Conservation (phyloP, 2,113 vertebrate genomes). For the Pelecanoides urinatrix region DNA sequence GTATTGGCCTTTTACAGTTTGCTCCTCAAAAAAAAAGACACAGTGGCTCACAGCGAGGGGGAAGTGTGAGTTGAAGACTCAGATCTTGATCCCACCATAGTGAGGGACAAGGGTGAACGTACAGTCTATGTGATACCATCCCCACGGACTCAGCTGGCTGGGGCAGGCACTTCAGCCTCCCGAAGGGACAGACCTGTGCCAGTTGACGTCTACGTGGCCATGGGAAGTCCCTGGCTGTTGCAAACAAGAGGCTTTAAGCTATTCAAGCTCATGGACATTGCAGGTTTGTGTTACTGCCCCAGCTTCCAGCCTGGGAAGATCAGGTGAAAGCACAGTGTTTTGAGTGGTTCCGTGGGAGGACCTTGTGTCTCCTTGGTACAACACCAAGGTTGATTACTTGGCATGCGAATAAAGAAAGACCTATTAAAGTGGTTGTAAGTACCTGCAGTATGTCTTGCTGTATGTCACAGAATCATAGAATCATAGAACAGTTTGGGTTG, state of each 20-base stretch:
- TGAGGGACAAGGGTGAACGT: not conserved
- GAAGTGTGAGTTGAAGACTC: not conserved
- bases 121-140: accelerated
- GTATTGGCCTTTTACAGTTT: not conserved
- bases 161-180: not conserved
- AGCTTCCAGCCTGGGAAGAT: not conserved
- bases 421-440: not conserved
- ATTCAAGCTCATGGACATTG: not conserved
- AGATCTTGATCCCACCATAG: not conserved
- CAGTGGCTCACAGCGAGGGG: not conserved
- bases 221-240: no score
- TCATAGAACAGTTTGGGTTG: not conserved
- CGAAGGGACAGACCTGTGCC: not conserved
- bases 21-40: not conserved
- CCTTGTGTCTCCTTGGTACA: not conserved
- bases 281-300: not conserved
- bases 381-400: not conserved
- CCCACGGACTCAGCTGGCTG: not conserved
- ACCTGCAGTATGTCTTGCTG: not conserved
- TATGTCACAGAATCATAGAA: not conserved
- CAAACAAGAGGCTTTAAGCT: not conserved
- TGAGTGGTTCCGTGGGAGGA: not conserved
- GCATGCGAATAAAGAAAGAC: not conserved
- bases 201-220: accelerated
- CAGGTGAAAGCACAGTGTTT: not conserved